Evolutionary conservation across 1,140 invertebrate species (phyloP), one percentile per base, ranked within the genome.

Genomic region (Bombus sibiricus): DNA sequence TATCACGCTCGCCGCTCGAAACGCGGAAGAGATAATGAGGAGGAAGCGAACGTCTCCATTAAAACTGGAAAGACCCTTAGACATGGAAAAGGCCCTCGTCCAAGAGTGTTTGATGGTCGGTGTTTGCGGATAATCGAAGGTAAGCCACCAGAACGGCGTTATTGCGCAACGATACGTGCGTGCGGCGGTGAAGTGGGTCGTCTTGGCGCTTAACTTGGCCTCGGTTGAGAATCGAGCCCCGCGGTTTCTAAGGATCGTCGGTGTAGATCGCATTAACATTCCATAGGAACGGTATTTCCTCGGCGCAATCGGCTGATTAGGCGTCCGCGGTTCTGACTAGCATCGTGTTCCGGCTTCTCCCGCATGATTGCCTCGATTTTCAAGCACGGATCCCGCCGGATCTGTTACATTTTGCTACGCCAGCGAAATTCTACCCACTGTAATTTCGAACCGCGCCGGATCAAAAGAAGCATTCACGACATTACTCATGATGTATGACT

Each of bases 231-330:
- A 34, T 32, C 76, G 59, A 89, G 73, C 72, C 81, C 32, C 71
- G 83, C 62, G 32, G 57, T 85, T 71, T 75, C 75, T 62, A 78
- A 81, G 83, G 85, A 89, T 85, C 88, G 71, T 80, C 82, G 86
- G 82, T 83, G 87, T 88, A 88, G 92, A 92, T 93, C 89, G 89
- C 92, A 93, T 94, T 93, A 93, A 94, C 90, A 93, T 93, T 93
- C 92, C 91, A 93, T 92, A 92, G 92, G 92, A 93, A 93, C 91
- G 92, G 92, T 94, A 93, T 93, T 93, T 91, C 90, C 91, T 87
- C 85, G 83, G 81, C 34, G 89, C 82, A 88, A 90, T 88, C 89
- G 89, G 86, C 80, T 88, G 86, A 90, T 90, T 90, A 90, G 86
- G 84, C 82, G 77, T 81, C 81, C 85, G 81, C 66, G 85, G 81